Conservation (phyloP, 2,888 invertebrate genomes). For the Tetragonisca angustula region DNA sequence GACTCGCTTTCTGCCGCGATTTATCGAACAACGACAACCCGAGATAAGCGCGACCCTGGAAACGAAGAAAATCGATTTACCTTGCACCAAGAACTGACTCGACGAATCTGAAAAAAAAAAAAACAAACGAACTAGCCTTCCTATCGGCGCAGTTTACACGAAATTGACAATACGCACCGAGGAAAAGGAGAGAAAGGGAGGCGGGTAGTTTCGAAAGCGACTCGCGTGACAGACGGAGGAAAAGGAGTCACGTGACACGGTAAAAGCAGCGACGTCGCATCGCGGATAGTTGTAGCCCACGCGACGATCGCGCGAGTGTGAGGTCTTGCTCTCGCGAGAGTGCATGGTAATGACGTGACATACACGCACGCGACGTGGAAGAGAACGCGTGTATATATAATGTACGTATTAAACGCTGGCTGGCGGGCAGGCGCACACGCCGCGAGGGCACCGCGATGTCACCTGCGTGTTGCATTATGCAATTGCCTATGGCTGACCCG, state of each 20-base stretch:
- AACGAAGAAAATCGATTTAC: conserved; percentile 46
- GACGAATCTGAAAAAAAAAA: background rate
- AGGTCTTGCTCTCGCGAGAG: conserved; percentile 47
- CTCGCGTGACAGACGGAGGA: too few relatives aligned
- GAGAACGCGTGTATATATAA: conserved; percentile 44
- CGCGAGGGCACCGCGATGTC: conserved; percentile 66
- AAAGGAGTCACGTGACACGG: conserved; percentile 41
- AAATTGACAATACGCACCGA: background rate
- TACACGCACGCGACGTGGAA: conserved; percentile 62
- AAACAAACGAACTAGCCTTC: background rate
- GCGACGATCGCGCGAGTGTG: conserved; percentile 63
- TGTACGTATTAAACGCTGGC: conserved; percentile 54
- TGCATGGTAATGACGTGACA: conserved; percentile 70
- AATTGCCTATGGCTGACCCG: conserved; percentile 58
- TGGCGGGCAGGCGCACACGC: conserved; percentile 3
- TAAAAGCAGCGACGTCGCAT: conserved; percentile 65
- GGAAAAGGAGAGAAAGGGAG: conserved; percentile 52
- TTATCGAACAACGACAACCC: conserved; percentile 53
- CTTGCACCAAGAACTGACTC: conserved; percentile 15
- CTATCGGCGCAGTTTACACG: too few relatives aligned
- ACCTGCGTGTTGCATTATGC: conserved; percentile 67
- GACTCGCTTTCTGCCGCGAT: conserved; percentile 62
- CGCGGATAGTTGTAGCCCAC: conserved; percentile 73
- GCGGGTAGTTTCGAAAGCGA: conserved; percentile 54
- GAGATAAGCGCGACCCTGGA: conserved; percentile 55